Conservation (phyloP, 2,888 invertebrate species). For the Shargacucullia verbasci region DNA sequence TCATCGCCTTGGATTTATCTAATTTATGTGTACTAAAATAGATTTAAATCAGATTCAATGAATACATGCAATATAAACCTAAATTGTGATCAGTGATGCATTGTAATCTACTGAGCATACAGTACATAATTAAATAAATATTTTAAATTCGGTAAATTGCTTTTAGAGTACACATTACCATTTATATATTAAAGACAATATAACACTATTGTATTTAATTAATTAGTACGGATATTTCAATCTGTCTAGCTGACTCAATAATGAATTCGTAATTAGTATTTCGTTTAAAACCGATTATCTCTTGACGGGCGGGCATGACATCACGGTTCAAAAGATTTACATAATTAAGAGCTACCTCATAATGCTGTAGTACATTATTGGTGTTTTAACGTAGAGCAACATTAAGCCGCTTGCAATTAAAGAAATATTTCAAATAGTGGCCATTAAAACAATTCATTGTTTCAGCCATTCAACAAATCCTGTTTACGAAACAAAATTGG, state of each 20-base stretch:
- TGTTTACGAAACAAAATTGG: conserved; percentile 26
- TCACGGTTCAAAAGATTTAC: conserved; percentile 22
- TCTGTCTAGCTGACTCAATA: conserved; percentile 28
- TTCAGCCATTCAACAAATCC: conserved; percentile 6
- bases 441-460: conserved; percentile 19
- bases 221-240: conserved; percentile 25
- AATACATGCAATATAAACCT: conserved; percentile 1
- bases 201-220: conserved; percentile 21
- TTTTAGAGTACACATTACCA: neutral
- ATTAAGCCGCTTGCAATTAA: conserved; percentile 3
- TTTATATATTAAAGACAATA: too few species aligned
- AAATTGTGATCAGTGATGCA: conserved; percentile 2
- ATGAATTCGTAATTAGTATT: conserved; percentile 42
- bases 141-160: conserved; percentile 8
- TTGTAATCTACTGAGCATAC: neutral
- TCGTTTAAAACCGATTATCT: conserved; percentile 36
- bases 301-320: conserved; percentile 17
- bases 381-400: conserved; percentile 9
- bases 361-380: neutral
- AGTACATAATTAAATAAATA: neutral
- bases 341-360: conserved; percentile 25
- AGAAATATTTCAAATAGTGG: conserved; percentile 3
- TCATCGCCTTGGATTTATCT: conserved; percentile 5
- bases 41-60: conserved; percentile 10
- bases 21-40: conserved; percentile 3